Evolutionary conservation across 2,797 vertebrate species (phyloP), one percentile per base, ranked within the genome.

Genomic region (Psittacula echo): DNA sequence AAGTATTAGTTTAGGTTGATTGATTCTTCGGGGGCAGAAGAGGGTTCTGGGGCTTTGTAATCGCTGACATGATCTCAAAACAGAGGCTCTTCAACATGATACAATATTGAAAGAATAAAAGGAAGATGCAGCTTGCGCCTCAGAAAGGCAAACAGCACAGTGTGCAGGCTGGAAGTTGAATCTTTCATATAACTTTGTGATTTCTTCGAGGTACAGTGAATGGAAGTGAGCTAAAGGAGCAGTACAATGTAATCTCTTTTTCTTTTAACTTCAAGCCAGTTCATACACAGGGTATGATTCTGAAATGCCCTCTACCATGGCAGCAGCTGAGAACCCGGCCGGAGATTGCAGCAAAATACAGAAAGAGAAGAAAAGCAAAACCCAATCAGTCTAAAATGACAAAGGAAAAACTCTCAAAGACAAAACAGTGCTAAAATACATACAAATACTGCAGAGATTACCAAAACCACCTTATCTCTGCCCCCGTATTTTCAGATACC

Each of bases 1-100:
- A 97, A 97, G 97, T 96, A 96, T 98, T 97, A 96, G 97, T 97
- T 96, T 93, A 95, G 97, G 95, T 97, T 95, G 95, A 82, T 96
- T 96, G 96, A 89, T 97, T 97, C 95, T 97, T 96, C 9, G 53
- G 96, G 94, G 95, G 92, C 66, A 91, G 95, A 96, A 96, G 94
- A 91, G 91, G 76, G 94, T 89, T 88, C 91, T 77, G 91, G 93
- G 86, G 95, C 87, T 97, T 95, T 97, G 95, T 96, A 94, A 93
- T 89, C 95, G 82, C 91, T 72, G 96, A 84, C 80, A 29, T 39
- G 71, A 84, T 94, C 94, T 94, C 93, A 29, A 82, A 95, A 80
- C 91, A 68, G 94, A 80, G 88, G 84, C 93, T 96, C 93, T 91
- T 82, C 70, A 68, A 83, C 79, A 32, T 72, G 94, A 91, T 23